Base-by-base conservation (phyloP, 1,140 invertebrate species). In the Listronotus oregonensis region DNA sequence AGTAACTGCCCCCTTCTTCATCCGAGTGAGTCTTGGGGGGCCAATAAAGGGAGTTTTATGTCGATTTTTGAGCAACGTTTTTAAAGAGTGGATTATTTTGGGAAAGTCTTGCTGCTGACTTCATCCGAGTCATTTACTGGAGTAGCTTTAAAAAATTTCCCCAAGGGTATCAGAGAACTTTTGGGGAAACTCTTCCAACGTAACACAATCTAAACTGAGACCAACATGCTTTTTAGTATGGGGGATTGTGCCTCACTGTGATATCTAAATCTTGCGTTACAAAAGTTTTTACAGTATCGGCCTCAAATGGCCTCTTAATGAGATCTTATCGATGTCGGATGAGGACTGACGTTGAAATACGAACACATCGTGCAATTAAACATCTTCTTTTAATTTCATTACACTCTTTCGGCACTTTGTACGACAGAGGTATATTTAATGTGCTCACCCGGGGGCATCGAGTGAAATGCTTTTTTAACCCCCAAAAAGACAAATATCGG, bases 221-320 rank as follows among this genome's bases (percentile, higher is more conserved):
- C 40, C 37, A 1, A 63, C 31, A 50, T 67, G 64, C 10, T 58
- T 42, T 17, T 58, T 70, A 6, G 3, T 27, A 40, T 61, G 50
- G 14, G 64, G 8, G 27, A 14, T 10, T 46, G 8, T 12, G 44
- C 50, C 12, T 67, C 59, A 9, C 11, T 44, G 14, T 50, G 27
- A 32, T 37, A 49, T 15, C 32, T 55, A 32, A 71, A 73, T 1
- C 50, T 52, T 11, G 21, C 55, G n/a, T 66, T 18, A 52, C 73
- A 74, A 9, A 42, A 15, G 3, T 64, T 54, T n/a, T 44, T 71
- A 74, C 5, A 54, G 17, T 31, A 71, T 55, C 12, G 71, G 52
- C 27, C 55, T 64, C 40, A 69, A 59, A 43, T 74, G 73, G 9
- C 52, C 50, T 21, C 46, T 65, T 11, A 74, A 15, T 74, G 73